Conservation (phyloP, 2,888 invertebrate species). For the Byasa hedistus region DNA sequence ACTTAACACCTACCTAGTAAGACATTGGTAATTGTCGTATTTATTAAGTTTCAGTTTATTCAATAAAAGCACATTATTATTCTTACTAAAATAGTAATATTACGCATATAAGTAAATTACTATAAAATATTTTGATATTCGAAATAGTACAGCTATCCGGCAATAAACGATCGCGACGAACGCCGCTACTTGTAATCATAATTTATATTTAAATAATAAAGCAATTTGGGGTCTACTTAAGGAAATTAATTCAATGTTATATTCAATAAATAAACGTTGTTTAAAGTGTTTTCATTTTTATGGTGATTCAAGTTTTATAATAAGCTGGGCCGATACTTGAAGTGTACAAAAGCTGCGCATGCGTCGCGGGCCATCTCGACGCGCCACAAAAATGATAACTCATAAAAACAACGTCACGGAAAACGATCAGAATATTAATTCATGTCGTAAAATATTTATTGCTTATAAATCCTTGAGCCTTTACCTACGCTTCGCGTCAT, state of each 20-base stretch:
- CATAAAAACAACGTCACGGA: constrained; percentile 79
- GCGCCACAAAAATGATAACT: constrained; percentile 78
- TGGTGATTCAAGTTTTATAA: constrained; percentile 68
- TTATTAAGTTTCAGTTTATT: no score
- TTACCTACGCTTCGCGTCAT: constrained; percentile 79
- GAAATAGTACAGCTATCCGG: neutral
- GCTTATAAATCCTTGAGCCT: constrained; percentile 80
- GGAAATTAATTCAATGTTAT: constrained; percentile 64
- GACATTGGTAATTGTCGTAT: no score
- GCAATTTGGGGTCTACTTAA: constrained; percentile 45
- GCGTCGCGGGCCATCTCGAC: constrained; percentile 53
- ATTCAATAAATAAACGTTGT: constrained; percentile 66
- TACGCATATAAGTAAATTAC: neutral
- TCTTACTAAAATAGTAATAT: neutral
- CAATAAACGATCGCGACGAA: constrained; percentile 24
- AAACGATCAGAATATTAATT: constrained; percentile 80
- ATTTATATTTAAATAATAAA: constrained; percentile 39
- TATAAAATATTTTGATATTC: neutral
- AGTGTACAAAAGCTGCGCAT: constrained; percentile 54
- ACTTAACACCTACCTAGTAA: no score
- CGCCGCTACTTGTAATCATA: constrained; percentile 36
- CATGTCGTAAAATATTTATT: constrained; percentile 80
- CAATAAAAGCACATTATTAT: neutral
- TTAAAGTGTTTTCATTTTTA: constrained; percentile 65
- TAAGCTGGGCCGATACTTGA: constrained; percentile 67